These are phyloP conservation scores for Sebastes ruberrimus DNA, from an alignment of 2,797 vertebrate genomes.

Conservation along the genomic window DNA sequence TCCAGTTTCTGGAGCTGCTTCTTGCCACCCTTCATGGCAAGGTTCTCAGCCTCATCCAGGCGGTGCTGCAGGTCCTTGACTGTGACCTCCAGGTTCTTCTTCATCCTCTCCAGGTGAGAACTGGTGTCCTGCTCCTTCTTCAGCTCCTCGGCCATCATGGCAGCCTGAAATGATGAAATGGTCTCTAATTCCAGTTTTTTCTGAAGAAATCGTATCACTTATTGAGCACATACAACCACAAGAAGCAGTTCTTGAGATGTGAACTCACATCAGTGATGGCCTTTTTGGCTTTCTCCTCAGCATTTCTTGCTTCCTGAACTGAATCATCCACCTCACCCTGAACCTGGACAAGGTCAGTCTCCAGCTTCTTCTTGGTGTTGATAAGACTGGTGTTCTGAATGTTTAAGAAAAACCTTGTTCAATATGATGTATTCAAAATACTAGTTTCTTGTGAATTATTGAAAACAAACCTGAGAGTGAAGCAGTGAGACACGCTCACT, in stretches of 20 bases:
- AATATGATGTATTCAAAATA: too few species aligned
- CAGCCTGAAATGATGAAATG: constrained; percentile 54
- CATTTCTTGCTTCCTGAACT: constrained; percentile 88
- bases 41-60: constrained; percentile 89
- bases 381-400: constrained; percentile 85
- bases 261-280: constrained; percentile 89
- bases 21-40: constrained; percentile 92
- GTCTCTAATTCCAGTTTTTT: background rate
- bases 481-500: constrained; percentile 86
- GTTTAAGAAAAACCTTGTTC: too few species aligned
- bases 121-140: constrained; percentile 94
- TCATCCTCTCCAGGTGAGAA: constrained; percentile 91
- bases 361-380: constrained; percentile 87
- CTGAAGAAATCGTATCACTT: background rate
- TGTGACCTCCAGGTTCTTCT: constrained; percentile 88
- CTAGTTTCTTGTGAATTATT: background rate
- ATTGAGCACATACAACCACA: background rate
- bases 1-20: constrained; percentile 93
- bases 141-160: constrained; percentile 94
- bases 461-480: constrained; percentile 71
- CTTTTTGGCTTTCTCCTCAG: constrained; percentile 92
- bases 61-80: constrained; percentile 91
- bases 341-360: constrained; percentile 84
- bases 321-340: constrained; percentile 88
- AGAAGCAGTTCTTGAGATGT: background rate